Base-by-base conservation (phyloP, 2,888 invertebrate genomes). In the Acheta domesticus region DNA sequence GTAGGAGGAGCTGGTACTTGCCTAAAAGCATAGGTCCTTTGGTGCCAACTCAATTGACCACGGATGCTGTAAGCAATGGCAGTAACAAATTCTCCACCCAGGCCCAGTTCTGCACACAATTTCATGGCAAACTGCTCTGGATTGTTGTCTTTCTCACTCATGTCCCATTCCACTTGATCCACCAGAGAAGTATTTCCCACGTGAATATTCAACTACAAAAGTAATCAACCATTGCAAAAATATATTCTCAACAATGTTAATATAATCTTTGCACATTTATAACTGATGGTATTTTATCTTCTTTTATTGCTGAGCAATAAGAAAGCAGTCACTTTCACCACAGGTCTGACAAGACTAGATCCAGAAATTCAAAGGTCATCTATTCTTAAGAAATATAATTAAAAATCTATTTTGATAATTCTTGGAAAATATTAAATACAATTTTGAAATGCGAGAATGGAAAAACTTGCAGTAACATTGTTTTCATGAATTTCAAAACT, bases 81-180 rank as follows among this genome's bases (percentile, higher is more conserved):
- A 0, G 99, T 98, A 0, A 98, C 97, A 88, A 99, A 99, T 89
- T 99, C 99, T 0, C 99, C 99, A 2, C 99, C 99, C 23, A 99
- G 89, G 0, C 99, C 99, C 81, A 99, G 88, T 87, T 99, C 99
- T 0, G 98, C 94, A 86, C 99, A 99, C 8, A 99, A 89, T 87
- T 94, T 97, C 87, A 96, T 93, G 0, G 99, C 98, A 87, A 99
- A 99, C 85, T 97, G 94, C 86, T 99, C 99, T 0, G 99, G 98
- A 85, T 95, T 96, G 87, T 99, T 99, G 86, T 96, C 95, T 84
- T 95, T 96, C 84, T 99, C 98, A 0, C 97, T 94, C 96, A 99
- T 98, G 86, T 99, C 99, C 99, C 99, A 99, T 88, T 99, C 99
- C 83, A 99, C 97, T 90, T 99, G 99, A 89, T 99, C 99, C 11